Base-by-base conservation (phyloP, 2,888 invertebrate genomes). In the Ganaspis brasiliensis region DNA sequence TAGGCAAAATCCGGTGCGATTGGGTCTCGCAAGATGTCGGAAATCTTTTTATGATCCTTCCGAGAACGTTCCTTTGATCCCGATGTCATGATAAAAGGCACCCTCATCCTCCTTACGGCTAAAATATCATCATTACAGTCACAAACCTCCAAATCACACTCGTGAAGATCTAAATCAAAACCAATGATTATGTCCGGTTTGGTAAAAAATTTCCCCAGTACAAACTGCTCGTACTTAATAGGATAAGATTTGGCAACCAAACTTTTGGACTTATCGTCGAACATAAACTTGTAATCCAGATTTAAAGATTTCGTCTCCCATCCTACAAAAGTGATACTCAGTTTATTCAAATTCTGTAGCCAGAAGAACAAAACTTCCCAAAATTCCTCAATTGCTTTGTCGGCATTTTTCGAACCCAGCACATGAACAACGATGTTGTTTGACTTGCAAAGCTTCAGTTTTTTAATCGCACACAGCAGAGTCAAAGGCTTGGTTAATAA, bases 351-450 rank as follows among this genome's bases (percentile, higher is more conserved):
- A 31, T 79, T 45, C n/a, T 86, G 84, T 37, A 90, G 57, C 87
- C 89, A 89, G 78, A 91, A 91, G 4, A 91, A 84, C 5, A 91
- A 70, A 37, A 87, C 84, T 82, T 91, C 91, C 89, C 91, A 91
- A 72, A 85, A 78, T 72, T 82, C 81, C 19, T 87, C 75, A 74
- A 85, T 83, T 10, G 83, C 78, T 0, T 85, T 77, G 79, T 91
- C 91, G 16, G 87, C 81, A 21, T 82, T 75, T 77, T 88, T 88
- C 0, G 91, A 89, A 12, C 90, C 91, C 77, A 91, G 85, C 12
- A 91, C 77, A 76, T 91, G 91, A 40, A 91, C n/a, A n/a, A n/a
- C n/a, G n/a, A n/a, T n/a, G n/a, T n/a, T n/a, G n/a, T 31, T 45
- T 6, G 74, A n/a, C n/a, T 57, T 55, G 49, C n/a, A n/a, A n/a